A percentile compares a stretch with the other conserved stretches of the same genome.
Conservation (phyloP, 2,797 vertebrate species). For the Lithobates sylvaticus region DNA sequence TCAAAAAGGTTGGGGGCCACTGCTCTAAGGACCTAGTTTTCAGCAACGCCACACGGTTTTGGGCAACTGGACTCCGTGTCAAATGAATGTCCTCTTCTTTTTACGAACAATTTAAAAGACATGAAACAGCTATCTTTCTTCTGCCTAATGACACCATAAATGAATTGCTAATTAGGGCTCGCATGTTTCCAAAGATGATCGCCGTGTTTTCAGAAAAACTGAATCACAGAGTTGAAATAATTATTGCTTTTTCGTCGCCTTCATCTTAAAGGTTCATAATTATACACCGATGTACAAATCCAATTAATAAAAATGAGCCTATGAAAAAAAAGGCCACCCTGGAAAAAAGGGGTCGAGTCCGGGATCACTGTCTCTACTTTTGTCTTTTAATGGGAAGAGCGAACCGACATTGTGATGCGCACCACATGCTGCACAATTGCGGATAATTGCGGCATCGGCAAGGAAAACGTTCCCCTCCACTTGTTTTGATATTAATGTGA, state of each 20-base stretch:
- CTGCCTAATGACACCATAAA: constrained; percentile 25
- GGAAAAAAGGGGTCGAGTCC: neutral
- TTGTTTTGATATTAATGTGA: neutral
- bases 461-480: neutral
- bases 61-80: too few species aligned
- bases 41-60: too few species aligned
- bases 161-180: constrained; percentile 54
- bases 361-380: constrained; percentile 41
- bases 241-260: constrained; percentile 52
- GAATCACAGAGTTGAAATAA: constrained; percentile 44
- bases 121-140: constrained; percentile 18
- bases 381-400: constrained; percentile 19
- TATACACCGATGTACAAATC: constrained; percentile 44
- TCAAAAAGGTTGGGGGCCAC: too few species aligned
- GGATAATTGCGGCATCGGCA: constrained; percentile 40
- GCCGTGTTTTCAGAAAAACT: constrained; percentile 39
- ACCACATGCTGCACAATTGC: constrained; percentile 28
- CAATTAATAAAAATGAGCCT: constrained; percentile 30
- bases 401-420: constrained; percentile 22
- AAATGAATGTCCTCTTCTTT: neutral
- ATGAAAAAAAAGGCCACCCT: neutral
- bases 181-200: constrained; percentile 39
- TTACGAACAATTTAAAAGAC: neutral
- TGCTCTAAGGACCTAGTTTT: too few species aligned
- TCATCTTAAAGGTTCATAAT: constrained; percentile 52